Conservation (phyloP, 2,888 invertebrate species). For the Candidula unifasciata region DNA sequence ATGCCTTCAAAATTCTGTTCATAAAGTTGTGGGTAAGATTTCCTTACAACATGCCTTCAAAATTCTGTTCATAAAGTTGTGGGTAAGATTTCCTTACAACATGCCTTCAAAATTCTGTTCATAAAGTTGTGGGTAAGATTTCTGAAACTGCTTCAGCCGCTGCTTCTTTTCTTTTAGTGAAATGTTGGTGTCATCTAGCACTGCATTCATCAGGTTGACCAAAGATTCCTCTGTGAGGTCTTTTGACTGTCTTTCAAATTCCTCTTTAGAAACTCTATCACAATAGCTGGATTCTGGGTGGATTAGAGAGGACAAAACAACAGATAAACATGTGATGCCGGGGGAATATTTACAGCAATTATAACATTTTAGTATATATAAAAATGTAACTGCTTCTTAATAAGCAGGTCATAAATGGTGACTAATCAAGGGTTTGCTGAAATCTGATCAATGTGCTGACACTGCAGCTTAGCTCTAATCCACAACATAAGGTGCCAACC, state of each 20-base stretch:
- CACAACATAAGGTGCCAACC: no score
- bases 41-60: slow-evolving; percentile 69
- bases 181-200: slow-evolving; percentile 75
- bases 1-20: slow-evolving; percentile 72
- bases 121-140: slow-evolving; percentile 73
- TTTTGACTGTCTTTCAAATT: slow-evolving; percentile 66
- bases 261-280: slow-evolving; percentile 63
- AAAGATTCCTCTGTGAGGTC: slow-evolving; percentile 70
- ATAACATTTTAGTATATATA: no score
- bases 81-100: slow-evolving; percentile 72
- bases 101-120: slow-evolving; percentile 72
- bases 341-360: no score
- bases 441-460: no score
- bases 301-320: slow-evolving; percentile 3
- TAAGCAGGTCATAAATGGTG: no score
- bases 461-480: no score
- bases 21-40: slow-evolving; percentile 73
- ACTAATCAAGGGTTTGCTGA: no score
- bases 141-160: slow-evolving; percentile 74
- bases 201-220: slow-evolving; percentile 73
- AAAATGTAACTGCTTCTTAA: no score
- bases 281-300: slow-evolving; percentile 70
- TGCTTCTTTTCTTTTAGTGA: slow-evolving; percentile 76
- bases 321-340: not conserved
- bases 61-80: slow-evolving; percentile 70